Evolutionary conservation across 1,140 invertebrate species (phyloP), one percentile per base, ranked within the genome.

Genomic region (Bombus waltoni): DNA sequence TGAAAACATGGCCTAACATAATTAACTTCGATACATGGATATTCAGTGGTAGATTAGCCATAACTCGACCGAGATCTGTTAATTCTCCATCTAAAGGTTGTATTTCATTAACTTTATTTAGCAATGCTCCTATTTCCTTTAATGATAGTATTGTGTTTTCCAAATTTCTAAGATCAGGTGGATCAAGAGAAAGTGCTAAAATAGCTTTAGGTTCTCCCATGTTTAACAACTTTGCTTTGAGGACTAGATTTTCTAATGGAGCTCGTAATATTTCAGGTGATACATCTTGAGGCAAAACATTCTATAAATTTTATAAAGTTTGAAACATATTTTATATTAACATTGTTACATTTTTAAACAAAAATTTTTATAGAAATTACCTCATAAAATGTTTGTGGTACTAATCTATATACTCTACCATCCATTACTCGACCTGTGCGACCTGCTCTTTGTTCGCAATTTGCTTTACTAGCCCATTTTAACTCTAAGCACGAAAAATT

Each of bases 381-480:
- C 18, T 96, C 91, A 94, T 98, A 99, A 93, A 99, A 98, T 11
- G 93, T 72, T 85, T 96, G 95, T 4, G 96, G 95, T 0, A 99
- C 97, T 88, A 99, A 95, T 73, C 98, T 96, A 93, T 99, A 99
- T 6, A 99, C 98, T 89, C 97, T 96, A 0, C 99, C 99, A 92
- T 97, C 96, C 62, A 97, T 96, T 1, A 99, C 97, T 87, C 99
- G 96, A 22, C 99, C 99, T 79, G 98, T 97, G 87, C 99, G 96
- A 40, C 99, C 99, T 78, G 97, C 97, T 83, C 99, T 96, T 95
- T 99, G 99, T 42, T 97, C 96, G 92, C 98, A 99, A 94, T 98
- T 99, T 5, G 97, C 97, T 93, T 98, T 97, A 1, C 98, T 98
- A 1, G 98, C 98, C 99, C 99, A 99, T 75, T 96, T 95, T 83